Base-by-base conservation (phyloP, 2,113 vertebrate genomes). In the Grallaria varia region DNA sequence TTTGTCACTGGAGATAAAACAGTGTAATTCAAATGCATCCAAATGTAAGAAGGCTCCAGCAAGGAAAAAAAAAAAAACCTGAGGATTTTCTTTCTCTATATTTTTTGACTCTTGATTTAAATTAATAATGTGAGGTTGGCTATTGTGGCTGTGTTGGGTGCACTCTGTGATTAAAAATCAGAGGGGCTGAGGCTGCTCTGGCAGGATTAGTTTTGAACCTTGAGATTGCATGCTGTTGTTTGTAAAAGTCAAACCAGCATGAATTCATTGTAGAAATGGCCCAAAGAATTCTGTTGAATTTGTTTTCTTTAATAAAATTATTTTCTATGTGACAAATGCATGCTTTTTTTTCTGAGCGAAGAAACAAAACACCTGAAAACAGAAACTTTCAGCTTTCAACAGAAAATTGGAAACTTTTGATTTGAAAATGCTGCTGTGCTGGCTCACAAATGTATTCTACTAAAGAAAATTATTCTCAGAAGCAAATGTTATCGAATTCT, bases 1-100 rank as follows among this genome's bases (percentile, higher is more conserved):
- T 94, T 97, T 96, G 94, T 94, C 83, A 81, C 77, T 76, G 49
- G 74, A 96, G 94, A 95, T 96, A 94, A 96, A 96, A 81, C 79
- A 55, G 27, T 0, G 3, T 56, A 30, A 93, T 89, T 96, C 87
- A 95, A 94, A 94, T 66, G 59, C 74, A 80, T 80, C 67, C 67
- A 73, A 85, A 93, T 88, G 50, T 73, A 88, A 76, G 77, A 93
- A 95, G 56, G 39, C 45, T 92, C 23, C 58, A 74, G 40, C 31
- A 89, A 91, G 39, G 85, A 39, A 14, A 11, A 87, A 39, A 14
- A 11, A 76, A 68, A 74, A 78, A 53, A 47, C 21, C 3, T 0
- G 3, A 66, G 28, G 42, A 31, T 87, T 91, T 81, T 56, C 3
- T 68, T 37, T 50, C 3, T 31, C 0, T 6, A 6, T 3, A 5